A percentile compares a stretch with the other conserved stretches of the same genome.
phyloP scores from a whole-genome alignment of 2,888 invertebrate species.

The Drymonia ruficornis region DNA sequence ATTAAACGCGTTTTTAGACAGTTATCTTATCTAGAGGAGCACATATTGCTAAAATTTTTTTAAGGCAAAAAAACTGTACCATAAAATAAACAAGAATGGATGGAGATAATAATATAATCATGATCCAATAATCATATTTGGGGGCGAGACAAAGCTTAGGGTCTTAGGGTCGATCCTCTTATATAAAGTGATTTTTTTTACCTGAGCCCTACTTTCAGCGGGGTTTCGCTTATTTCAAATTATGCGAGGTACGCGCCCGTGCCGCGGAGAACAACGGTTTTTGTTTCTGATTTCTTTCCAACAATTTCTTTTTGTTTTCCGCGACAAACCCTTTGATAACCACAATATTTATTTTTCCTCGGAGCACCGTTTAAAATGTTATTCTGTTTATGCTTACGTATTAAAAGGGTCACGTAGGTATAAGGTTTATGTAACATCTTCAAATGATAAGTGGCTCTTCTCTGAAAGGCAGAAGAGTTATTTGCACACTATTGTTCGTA shows the following conservation, averaged over 20 bases:
- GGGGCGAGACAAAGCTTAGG: constrained; percentile 31
- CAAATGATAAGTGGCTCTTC: not conserved
- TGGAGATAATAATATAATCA: constrained; percentile 53
- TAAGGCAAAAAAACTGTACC: constrained; percentile 5
- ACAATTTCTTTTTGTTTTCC: constrained; percentile 24
- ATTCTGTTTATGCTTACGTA: not conserved
- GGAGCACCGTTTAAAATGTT: constrained; percentile 1
- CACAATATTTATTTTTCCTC: not conserved
- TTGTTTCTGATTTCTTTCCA: constrained; percentile 28
- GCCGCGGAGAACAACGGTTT: constrained; percentile 34
- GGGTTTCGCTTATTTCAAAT: constrained; percentile 54
- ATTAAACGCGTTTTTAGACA: too few relatives aligned
- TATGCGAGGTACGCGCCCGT: constrained; percentile 38
- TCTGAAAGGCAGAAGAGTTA: too few relatives aligned
- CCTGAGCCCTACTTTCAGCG: constrained; percentile 44
- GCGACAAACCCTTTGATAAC: constrained; percentile 7
- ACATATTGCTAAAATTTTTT: too few relatives aligned
- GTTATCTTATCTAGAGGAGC: too few relatives aligned
- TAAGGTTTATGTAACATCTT: not conserved
- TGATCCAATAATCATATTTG: constrained; percentile 59
- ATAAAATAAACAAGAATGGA: constrained; percentile 28
- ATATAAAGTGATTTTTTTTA: constrained; percentile 54
- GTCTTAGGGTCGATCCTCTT: constrained; percentile 40
- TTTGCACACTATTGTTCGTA: too few relatives aligned
- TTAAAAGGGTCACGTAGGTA: not conserved